Evolutionary conservation across 2,888 invertebrate species (phyloP), one percentile per base, ranked within the genome.

Genomic region (Cataglyphis albicans): DNA sequence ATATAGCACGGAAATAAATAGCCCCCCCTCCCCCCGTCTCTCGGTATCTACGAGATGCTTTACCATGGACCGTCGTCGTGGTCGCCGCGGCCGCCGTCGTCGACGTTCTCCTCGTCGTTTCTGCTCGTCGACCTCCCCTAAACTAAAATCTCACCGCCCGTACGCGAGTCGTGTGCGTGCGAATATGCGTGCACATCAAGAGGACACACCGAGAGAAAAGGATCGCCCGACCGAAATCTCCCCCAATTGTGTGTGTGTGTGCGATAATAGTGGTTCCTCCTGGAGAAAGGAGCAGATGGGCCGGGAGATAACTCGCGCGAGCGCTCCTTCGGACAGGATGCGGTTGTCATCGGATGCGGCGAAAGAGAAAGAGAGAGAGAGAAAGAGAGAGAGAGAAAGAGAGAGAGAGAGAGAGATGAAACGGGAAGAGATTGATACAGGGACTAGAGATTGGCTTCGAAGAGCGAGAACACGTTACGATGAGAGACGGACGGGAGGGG

Each of bases 1-100:
- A 93, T 93, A 93, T 92, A 93, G 92, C 93, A 93, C 93, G 92
- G 90, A 93, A 93, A 93, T 92, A 93, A 93, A 93, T 93, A 93
- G 93, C 91, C 91, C 90, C 86, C 90, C n/a, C n/a, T n/a, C n/a
- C n/a, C n/a, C n/a, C n/a, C n/a, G n/a, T n/a, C n/a, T n/a, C n/a
- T n/a, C n/a, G n/a, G n/a, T n/a, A n/a, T n/a, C n/a, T n/a, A n/a
- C n/a, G 90, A 87, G 90, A 91, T 86, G 87, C 86, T 86, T 90
- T 87, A 90, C 89, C 89, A 89, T 88, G 87, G 89, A 76, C 84
- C 86, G 84, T 84, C 85, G 80, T 86, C 88, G 84, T 61, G 48
- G 70, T 83, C 29, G 59, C 32, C 55, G 57, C 35, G 1, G 70
- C 70, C 78, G 32, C 41, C 41, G 68, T 5, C 68, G 44, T 4